These are phyloP conservation scores for Cricetomys ansorgei DNA, from an alignment of 2,113 vertebrate species.

Conservation along the genomic window DNA sequence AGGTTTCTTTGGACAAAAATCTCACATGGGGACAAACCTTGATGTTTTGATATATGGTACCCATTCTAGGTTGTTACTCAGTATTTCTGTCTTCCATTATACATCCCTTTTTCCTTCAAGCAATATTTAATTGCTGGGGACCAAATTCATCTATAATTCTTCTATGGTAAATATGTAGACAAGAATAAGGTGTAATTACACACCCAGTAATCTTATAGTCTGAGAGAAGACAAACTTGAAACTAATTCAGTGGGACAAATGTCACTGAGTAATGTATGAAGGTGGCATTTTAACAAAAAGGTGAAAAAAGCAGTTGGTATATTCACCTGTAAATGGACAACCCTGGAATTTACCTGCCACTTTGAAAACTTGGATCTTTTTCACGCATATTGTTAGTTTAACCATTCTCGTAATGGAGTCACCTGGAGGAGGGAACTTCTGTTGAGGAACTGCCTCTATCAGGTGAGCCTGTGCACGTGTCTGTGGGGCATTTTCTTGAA, in stretches of 20 bases:
- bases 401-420: background rate
- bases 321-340: background rate
- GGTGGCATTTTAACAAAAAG: constrained; percentile 27
- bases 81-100: background rate
- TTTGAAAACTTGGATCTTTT: constrained; percentile 25
- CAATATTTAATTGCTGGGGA: constrained; percentile 31
- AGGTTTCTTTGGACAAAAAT: background rate
- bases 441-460: background rate
- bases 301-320: background rate
- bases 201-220: background rate
- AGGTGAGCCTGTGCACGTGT: background rate
- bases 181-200: background rate
- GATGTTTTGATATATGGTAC: background rate
- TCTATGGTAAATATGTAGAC: constrained; percentile 5
- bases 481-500: background rate
- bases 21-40: background rate
- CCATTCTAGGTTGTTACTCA: background rate
- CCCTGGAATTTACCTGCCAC: background rate
- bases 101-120: background rate
- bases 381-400: background rate
- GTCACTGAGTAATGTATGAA: background rate
- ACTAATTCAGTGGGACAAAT: constrained; percentile 43
- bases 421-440: background rate
- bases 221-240: constrained; percentile 49
- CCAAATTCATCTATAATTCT: background rate